Conservation (phyloP, 2,888 invertebrate genomes). For the Lycocerus yunnanus region DNA sequence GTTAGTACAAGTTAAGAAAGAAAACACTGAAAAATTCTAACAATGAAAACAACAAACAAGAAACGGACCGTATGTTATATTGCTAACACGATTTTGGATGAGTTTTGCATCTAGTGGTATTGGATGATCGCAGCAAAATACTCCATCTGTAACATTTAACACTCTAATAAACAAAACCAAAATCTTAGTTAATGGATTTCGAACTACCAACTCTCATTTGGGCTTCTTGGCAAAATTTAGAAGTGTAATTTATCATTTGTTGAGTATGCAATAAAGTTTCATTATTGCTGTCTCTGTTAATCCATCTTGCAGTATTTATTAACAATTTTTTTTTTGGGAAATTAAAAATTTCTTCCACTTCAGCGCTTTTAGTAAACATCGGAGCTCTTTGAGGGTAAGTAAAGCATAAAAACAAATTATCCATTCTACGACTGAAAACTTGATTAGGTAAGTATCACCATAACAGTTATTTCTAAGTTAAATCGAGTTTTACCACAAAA, state of each 20-base stretch:
- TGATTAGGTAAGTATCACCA: too few species aligned
- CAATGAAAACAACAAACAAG: conserved; percentile 39
- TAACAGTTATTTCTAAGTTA: too few species aligned
- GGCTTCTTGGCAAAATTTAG: conserved; percentile 7
- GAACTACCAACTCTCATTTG: not conserved
- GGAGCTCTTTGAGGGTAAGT: not conserved
- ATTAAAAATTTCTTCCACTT: not conserved
- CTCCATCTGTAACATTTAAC: conserved; percentile 77
- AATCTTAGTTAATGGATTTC: conserved; percentile 8
- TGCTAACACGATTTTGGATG: conserved; percentile 58
- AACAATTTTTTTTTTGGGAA: not conserved
- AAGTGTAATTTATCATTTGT: not conserved
- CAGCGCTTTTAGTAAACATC: not conserved
- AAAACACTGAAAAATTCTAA: not conserved
- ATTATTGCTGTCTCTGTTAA: not conserved
- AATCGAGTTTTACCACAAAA: not conserved
- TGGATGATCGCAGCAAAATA: conserved; percentile 85
- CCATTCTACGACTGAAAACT: too few species aligned
- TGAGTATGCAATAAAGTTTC: not conserved
- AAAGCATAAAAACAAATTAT: not conserved
- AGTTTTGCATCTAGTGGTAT: conserved; percentile 76
- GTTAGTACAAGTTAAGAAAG: conserved; percentile 6
- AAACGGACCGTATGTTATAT: conserved; percentile 67
- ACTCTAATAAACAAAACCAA: conserved; percentile 15
- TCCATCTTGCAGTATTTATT: not conserved